Percentiles rank a stretch among this genome's conserved stretches.
phyloP scores from a whole-genome alignment of 2,888 invertebrate genomes.

The Platycheirus rosarum region DNA sequence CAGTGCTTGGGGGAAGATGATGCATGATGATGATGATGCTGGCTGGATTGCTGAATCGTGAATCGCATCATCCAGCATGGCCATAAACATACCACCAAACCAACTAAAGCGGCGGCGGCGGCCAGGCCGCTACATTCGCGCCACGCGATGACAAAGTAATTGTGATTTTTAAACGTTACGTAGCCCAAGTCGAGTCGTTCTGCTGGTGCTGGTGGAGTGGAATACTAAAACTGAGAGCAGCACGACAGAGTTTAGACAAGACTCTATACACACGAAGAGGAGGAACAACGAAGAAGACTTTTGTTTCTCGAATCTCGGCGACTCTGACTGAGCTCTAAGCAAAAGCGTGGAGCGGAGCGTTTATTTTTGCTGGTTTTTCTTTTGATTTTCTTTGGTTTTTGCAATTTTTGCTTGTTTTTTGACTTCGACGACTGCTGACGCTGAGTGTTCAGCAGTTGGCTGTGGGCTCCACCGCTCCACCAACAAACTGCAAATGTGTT shows the following conservation, averaged over 20 bases:
- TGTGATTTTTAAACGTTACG: constrained; percentile 63
- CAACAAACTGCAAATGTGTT: constrained; percentile 73
- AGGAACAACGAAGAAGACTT: constrained; percentile 63
- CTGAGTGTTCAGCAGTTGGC: too few species aligned
- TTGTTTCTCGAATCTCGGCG: constrained; percentile 47
- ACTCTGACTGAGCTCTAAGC: constrained; percentile 23
- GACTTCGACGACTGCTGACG: constrained; percentile 19
- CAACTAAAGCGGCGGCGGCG: not conserved
- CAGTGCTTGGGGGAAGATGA: constrained; percentile 26
- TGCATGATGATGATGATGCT: constrained; percentile 2
- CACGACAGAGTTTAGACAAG: constrained; percentile 24
- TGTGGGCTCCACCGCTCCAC: too few species aligned
- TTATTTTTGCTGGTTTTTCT: constrained; percentile 67
- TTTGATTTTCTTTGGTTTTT: constrained; percentile 70
- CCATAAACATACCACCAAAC: constrained; percentile 30
- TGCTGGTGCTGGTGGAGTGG: constrained; percentile 27
- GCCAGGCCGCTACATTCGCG: constrained; percentile 50
- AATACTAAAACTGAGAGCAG: not conserved
- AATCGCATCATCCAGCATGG: constrained; percentile 57
- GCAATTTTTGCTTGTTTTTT: constrained; percentile 61
- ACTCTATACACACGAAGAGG: constrained; percentile 27
- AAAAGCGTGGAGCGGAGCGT: constrained; percentile 65
- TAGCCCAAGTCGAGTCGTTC: constrained; percentile 35
- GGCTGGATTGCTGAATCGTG: constrained; percentile 33
- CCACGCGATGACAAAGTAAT: constrained; percentile 64